Base-by-base conservation (phyloP, 2,888 invertebrate genomes). In the Aquatica leii region DNA sequence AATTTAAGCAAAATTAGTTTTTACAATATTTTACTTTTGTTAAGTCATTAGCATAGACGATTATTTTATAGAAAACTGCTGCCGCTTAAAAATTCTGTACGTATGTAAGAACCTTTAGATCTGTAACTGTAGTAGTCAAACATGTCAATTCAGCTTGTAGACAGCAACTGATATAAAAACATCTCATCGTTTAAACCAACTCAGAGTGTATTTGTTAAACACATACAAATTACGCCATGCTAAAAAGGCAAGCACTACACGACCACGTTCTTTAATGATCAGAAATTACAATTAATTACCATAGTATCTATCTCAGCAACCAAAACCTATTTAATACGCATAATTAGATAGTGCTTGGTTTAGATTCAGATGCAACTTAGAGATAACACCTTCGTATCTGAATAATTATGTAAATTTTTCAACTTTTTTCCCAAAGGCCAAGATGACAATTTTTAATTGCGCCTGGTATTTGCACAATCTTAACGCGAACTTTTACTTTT, bases 341-440 rank as follows among this genome's bases (percentile, higher is more conserved):
- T 59, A 59, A 59, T 59, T 59, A 59, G 59, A 24, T 41, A 40
- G 52, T 41, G 40, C 49, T 18, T 49, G 40, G 49, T 21, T 51
- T 57, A 40, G 48, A 46, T 57, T 21, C 31, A 52, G 59, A 59
- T 59, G 31, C 37, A 51, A 43, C 41, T 51, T 9, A 41, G 9
- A 59, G 59, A 59, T 59, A 51, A 46, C 59, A 46, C 51, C 59
- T 43, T 34, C n/a, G 31, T 31, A 21, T 52, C 51, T 6, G 59
- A 59, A 59, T 59, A 59, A 59, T 59, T 59, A 59, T 59, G 59
- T 52, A 59, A 59, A 59, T 59, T 41, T 34, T 51, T 18, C 43
- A 59, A 59, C 24, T 24, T 24, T 24, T 24, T 24, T 24, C 24
- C 24, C 2, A 24, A 24, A 24, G 24, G 6, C 18, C 17, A 17